phyloP scores from a whole-genome alignment of 1,140 invertebrate species.

The Diorhabda carinulata region DNA sequence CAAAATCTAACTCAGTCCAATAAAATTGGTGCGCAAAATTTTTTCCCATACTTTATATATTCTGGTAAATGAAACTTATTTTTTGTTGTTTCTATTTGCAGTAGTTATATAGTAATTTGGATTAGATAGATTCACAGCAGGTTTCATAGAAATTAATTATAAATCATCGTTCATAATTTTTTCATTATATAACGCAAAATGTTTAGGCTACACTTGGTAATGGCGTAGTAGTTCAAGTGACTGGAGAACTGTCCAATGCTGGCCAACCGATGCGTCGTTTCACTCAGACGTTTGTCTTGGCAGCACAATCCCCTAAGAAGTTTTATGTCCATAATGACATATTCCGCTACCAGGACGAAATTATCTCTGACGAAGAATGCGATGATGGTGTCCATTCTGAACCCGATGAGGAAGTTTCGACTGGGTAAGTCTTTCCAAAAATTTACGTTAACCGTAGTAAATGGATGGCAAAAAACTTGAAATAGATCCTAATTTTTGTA shows the following conservation, averaged over 20 bases:
- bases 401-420: constrained; percentile 59
- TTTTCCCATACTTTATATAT: too few relatives aligned
- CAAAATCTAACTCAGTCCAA: too few relatives aligned
- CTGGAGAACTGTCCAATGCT: constrained; percentile 93
- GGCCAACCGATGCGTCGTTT: constrained; percentile 94
- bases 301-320: constrained; percentile 90
- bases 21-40: too few relatives aligned
- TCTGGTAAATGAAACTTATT: too few relatives aligned
- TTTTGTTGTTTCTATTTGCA: too few relatives aligned
- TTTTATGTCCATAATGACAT: constrained; percentile 99
- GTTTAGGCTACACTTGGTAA: constrained; percentile 84
- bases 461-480: too few relatives aligned
- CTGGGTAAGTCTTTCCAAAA: not conserved
- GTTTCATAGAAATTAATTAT: not conserved
- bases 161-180: not conserved
- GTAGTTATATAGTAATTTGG: too few relatives aligned
- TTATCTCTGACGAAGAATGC: constrained; percentile 74
- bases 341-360: constrained; percentile 92
- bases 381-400: constrained; percentile 58
- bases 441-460: too few relatives aligned
- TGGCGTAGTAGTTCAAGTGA: constrained; percentile 95
- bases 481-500: too few relatives aligned
- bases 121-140: too few relatives aligned
- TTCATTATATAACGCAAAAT: constrained; percentile 59
- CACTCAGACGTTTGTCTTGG: constrained; percentile 95